A percentile compares a stretch with the other conserved stretches of the same genome.
Conservation (phyloP, 2,888 invertebrate genomes). For the Euclidia mi region DNA sequence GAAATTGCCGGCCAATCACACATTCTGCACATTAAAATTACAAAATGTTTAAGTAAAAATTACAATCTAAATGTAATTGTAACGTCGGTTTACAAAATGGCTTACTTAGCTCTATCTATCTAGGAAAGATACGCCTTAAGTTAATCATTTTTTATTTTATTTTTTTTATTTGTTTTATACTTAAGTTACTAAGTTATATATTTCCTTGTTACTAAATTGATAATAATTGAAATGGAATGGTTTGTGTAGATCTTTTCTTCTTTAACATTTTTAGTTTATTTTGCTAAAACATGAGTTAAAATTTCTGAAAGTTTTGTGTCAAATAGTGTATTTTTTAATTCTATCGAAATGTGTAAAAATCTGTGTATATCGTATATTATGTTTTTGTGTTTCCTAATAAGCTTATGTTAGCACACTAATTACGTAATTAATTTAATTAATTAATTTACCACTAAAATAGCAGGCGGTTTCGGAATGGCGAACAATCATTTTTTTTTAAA, state of each 20-base stretch:
- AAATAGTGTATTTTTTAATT: conserved; percentile 10
- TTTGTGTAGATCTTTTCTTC: neutral
- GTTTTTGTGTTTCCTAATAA: conserved; percentile 27
- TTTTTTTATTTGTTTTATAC: conserved; percentile 22
- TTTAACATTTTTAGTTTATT: neutral
- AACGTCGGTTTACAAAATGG: conserved; percentile 20
- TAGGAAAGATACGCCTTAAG: conserved; percentile 41
- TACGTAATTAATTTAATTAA: conserved; percentile 20
- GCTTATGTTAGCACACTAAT: conserved; percentile 27
- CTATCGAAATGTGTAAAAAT: conserved; percentile 12
- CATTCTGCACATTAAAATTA: conserved; percentile 9
- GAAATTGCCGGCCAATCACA: conserved; percentile 10
- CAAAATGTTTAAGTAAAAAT: conserved; percentile 8
- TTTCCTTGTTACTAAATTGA: conserved; percentile 1
- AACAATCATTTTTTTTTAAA: conserved; percentile 24
- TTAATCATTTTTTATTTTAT: conserved; percentile 33
- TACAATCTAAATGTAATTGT: conserved; percentile 16
- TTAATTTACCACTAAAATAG: conserved; percentile 28
- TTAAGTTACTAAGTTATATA: conserved; percentile 14
- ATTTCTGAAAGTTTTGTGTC: conserved; percentile 5
- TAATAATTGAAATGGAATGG: conserved; percentile 7
- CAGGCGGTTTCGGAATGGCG: conserved; percentile 50
- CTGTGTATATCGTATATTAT: conserved; percentile 27
- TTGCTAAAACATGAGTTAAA: neutral
- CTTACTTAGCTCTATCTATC: conserved; percentile 33